Base-by-base conservation (phyloP, 2,888 invertebrate species). In the Euphydryas editha region DNA sequence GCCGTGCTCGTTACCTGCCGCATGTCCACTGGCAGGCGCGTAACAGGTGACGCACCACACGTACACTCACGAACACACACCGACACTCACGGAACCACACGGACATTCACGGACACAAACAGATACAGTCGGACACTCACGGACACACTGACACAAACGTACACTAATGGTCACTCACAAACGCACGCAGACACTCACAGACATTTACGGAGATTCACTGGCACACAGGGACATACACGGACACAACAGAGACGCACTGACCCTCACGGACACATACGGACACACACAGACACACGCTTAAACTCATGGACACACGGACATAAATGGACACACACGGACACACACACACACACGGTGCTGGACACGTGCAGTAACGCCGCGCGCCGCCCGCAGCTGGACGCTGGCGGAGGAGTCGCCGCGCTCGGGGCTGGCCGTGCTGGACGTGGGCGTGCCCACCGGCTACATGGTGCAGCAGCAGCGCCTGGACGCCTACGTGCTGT, bases 391-490 rank as follows among this genome's bases (percentile, higher is more conserved):
- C 76, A 97, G 97, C 70, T 98, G 98, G 98, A 96, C 94, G 0
- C 94, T 97, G 74, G 65, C 92, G 2, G 93, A 95, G 46, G 98
- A 98, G 92, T 96, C 97, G 0, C 94, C 95, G 54, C 94, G 97
- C 61, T 98, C 98, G 1, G 98, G 98, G 56, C 94, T 98, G 95
- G 96, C 98, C 2, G 96, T 98, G 62, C 88, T 98, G 72, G 97
- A 97, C 85, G 96, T 98, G 47, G 94, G 95, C 4, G 95, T 98
- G 76, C 98, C 98, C 5, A 98, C 98, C 0, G 98, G 98, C 15
- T 98, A 98, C 88, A 96, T 97, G 88, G 94, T 98, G 72, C 97
- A 98, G 83, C 98, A 98, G 80, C 98, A 98, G 87, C 95, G 95
- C 72, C 93, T 99, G 20, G 97, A 98, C 86, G 93, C 94, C 3